Evolutionary conservation across 2,797 vertebrate species (phyloP), one percentile per base, ranked within the genome.

Genomic region (Microctenopoma steveboyesi): DNA sequence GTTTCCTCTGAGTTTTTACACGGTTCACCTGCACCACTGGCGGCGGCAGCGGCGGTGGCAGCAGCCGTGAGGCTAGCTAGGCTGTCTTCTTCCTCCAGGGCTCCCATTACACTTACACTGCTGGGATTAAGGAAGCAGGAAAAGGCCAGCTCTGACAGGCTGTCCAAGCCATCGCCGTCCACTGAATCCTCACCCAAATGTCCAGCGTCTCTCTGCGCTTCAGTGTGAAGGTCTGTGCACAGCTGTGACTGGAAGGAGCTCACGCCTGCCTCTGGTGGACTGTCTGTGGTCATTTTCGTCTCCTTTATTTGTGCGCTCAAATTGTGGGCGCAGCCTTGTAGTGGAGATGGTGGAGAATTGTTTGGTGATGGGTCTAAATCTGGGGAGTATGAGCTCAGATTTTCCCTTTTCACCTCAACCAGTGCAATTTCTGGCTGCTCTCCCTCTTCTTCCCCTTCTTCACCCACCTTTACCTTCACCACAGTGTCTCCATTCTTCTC

Each of bases 381-480:
- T 0, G 96, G 94, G 0, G 80, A 83, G 30, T 61, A 86, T 0
- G 95, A 95, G 86, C 94, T 95, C 79, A 96, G 66, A 2, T 96
- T 96, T 88, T 98, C 98, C 0, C 93, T 95, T 81, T 98, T 99
- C 13, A 99, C 96, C 66, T 97, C 95, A 33, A 98, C 93, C 30
- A 72, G 47, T 0, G 18, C 27, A 46, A 81, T 69, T 50, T 82
- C 80, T 6, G 72, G 40, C 40, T 87, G 79, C 2, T 86, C 81
- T 48, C 30, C 79, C 14, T 95, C 95, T 3, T 95, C 95, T 48
- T 84, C 90, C 1, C 73, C 87, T 53, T 92, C 93, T 9, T 88
- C 90, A 13, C 77, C 91, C 57, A 90, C 88, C 63, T 89, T 91
- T 49, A 91, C 76, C 72, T 93, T 93, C 22, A 93, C 85, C 28